Evolutionary conservation across 2,888 invertebrate species (phyloP), one percentile per base, ranked within the genome.

Genomic region (Leucophenga maculata): DNA sequence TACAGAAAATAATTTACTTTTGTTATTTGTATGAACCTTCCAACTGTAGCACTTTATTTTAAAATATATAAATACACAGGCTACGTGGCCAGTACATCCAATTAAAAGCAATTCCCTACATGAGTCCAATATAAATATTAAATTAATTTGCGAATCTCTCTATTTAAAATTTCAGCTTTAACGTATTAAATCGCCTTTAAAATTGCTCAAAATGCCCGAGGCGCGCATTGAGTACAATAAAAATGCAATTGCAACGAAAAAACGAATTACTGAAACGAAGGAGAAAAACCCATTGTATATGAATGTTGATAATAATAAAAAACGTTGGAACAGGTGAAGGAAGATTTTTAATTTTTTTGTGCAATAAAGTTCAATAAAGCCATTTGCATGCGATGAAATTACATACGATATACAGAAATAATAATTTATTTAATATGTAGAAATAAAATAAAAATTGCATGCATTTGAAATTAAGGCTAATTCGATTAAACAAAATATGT

Each of bases 261-360:
- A 71, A 18, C 68, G 70, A 48, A 66, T 73, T 31, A 70, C 65
- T 14, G 65, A 77, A n/a, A 66, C 71, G 59, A 72, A 71, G 52
- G 66, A 62, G 46, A 26, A 54, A 13, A 44, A 22, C 14, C 14
- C 59, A 44, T 22, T 68, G 18, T 72, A 71, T 57, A 65, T 55
- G 26, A 70, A 50, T 18, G 44, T 68, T 55, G 70, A 65, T 22
- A 64, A 68, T 50, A 62, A 65, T 46, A 71, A 62, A 60, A 67
- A 60, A 57, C 72, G 66, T 52, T 75, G 75, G 72, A 74, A 68
- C 73, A 79, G 78, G 79, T 78, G 76, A 77, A 75, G 31, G 57
- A 57, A 59, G n/a, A 48, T 3, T 39, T 39, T 18, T 26, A 14
- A n/a, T 2, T 65, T 65, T 65, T 39, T 65, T 31, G 46, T 48